phyloP scores from a whole-genome alignment of 2,888 invertebrate genomes.

The Tineola bisselliella region DNA sequence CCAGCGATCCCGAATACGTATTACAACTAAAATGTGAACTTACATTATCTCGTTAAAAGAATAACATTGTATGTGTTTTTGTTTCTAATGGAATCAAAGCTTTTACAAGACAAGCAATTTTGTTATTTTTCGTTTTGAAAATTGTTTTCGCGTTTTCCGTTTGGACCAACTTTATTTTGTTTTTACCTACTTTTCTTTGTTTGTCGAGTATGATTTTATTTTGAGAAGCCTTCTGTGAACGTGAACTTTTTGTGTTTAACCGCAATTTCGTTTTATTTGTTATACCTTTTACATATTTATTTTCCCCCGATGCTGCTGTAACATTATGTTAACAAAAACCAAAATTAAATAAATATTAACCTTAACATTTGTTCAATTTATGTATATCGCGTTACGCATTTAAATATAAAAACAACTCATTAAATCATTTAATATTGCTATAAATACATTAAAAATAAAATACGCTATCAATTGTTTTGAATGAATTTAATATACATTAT shows the following conservation, averaged over 20 bases:
- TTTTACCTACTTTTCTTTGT: neutral
- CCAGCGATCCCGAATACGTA: neutral
- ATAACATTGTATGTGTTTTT: conserved; percentile 1
- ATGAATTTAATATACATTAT: too few species aligned
- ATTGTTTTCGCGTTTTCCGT: neutral
- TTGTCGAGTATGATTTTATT: conserved; percentile 2
- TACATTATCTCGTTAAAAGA: neutral
- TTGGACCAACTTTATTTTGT: neutral
- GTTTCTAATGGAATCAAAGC: neutral
- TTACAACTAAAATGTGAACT: neutral
- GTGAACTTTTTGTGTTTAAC: neutral
- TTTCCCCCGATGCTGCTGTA: too few species aligned
- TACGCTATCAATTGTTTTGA: too few species aligned
- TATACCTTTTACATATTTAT: neutral
- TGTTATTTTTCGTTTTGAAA: neutral
- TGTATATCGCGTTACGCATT: too few species aligned
- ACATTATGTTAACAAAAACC: neutral
- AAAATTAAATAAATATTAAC: too few species aligned
- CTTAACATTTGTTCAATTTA: too few species aligned
- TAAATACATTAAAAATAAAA: too few species aligned
- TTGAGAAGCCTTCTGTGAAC: neutral
- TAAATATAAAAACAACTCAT: too few species aligned
- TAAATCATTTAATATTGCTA: too few species aligned
- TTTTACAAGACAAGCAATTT: neutral
- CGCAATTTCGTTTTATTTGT: neutral